A percentile compares a stretch with the other conserved stretches of the same genome.
phyloP scores from a whole-genome alignment of 2,888 invertebrate species.

The Lasioglossum lativentre region DNA sequence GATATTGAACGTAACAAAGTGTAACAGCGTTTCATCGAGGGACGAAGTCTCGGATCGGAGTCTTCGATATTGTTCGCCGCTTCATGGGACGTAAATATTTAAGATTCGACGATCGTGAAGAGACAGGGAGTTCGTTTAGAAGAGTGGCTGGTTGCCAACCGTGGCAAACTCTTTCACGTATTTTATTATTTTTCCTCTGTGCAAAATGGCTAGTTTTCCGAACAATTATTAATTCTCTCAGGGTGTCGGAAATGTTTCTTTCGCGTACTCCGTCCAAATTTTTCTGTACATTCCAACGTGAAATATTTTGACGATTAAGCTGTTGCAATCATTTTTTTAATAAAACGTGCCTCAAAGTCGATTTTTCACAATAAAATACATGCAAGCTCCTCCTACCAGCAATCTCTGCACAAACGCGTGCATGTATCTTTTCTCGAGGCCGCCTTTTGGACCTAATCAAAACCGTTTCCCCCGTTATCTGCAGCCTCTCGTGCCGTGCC shows the following conservation, averaged over 20 bases:
- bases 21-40: neutral
- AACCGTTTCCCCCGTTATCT: neutral
- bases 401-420: neutral
- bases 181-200: too few species aligned
- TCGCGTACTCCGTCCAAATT: too few species aligned
- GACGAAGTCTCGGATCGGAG: neutral
- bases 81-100: conserved; percentile 45
- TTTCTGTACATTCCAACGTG: too few species aligned
- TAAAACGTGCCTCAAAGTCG: neutral
- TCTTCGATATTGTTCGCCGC: conserved; percentile 21
- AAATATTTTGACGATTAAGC: too few species aligned
- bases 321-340: neutral
- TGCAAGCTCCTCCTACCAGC: neutral
- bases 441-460: conserved; percentile 9
- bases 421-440: neutral
- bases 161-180: conserved; percentile 21
- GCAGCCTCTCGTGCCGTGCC: neutral
- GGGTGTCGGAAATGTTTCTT: too few species aligned
- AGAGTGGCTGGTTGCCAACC: neutral
- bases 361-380: too few species aligned
- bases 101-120: neutral
- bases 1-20: neutral
- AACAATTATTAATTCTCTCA: too few species aligned
- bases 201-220: too few species aligned
- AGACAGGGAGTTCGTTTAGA: neutral